Percentiles rank a stretch among this genome's conserved stretches.
Evolutionary conservation across 1,140 invertebrate genomes (phyloP).

Genomic region (Scaptomyza pallida): DNA sequence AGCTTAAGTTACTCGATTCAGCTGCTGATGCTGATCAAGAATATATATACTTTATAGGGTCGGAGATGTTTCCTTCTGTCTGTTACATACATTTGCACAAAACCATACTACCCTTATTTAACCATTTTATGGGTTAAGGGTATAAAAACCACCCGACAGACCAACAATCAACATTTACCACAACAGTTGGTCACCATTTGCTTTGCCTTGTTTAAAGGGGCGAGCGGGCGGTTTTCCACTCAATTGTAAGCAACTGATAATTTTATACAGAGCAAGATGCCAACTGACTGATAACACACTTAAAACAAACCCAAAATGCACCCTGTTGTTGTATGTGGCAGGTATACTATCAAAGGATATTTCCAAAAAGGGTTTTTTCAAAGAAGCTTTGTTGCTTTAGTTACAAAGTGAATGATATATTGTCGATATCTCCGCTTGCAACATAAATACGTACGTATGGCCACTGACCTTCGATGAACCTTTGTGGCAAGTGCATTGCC

Average conservation of each 20-base stretch:
- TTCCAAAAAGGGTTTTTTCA: background rate
- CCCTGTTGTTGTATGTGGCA: background rate
- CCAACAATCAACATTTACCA: slow-evolving; percentile 16
- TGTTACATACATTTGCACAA: too few relatives aligned
- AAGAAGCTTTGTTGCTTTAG: background rate
- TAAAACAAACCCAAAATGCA: background rate
- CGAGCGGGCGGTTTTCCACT: background rate
- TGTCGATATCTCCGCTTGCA: background rate
- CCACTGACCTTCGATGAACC: slow-evolving; percentile 58
- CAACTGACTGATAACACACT: background rate
- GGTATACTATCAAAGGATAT: background rate
- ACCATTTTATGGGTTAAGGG: too few relatives aligned
- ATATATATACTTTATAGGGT: too few relatives aligned
- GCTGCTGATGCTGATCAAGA: too few relatives aligned
- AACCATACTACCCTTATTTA: too few relatives aligned
- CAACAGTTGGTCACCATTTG: slow-evolving; percentile 21
- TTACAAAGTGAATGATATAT: background rate
- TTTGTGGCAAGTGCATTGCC: slow-evolving; percentile 55
- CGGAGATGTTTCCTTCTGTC: too few relatives aligned
- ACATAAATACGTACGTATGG: too few relatives aligned
- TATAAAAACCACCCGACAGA: slow-evolving; percentile 14
- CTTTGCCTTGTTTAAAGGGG: too few relatives aligned
- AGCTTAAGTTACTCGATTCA: too few relatives aligned
- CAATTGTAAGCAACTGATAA: slow-evolving; percentile 7
- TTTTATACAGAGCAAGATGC: slow-evolving; percentile 4